These are phyloP conservation scores for Rhodinocichla rosea DNA, from an alignment of 2,113 vertebrate species.

Conservation along the genomic window DNA sequence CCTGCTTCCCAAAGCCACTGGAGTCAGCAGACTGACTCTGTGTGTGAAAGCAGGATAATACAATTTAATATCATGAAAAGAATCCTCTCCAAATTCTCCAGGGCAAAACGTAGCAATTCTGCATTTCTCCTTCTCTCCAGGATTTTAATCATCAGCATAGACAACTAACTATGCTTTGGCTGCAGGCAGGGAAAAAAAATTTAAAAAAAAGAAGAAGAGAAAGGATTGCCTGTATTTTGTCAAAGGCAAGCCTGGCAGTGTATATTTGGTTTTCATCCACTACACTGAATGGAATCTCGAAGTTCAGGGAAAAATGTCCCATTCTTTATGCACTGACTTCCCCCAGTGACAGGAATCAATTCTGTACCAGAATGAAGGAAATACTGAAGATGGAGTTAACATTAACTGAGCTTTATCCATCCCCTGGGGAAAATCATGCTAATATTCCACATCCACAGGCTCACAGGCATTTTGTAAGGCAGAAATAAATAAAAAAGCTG, in stretches of 20 bases:
- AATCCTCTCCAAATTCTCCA: neutral
- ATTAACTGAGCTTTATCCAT: neutral
- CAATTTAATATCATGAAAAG: neutral
- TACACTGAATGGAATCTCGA: neutral
- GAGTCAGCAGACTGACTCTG: neutral
- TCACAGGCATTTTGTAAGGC: neutral
- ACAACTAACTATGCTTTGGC: neutral
- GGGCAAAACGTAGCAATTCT: neutral
- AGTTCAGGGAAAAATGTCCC: neutral
- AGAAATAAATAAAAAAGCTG: neutral
- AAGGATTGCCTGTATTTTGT: neutral
- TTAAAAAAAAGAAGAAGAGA: neutral
- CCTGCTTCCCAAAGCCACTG: neutral
- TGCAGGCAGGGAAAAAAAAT: neutral
- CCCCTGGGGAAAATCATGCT: neutral
- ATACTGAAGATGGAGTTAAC: neutral
- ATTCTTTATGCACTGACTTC: neutral
- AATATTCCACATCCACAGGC: neutral
- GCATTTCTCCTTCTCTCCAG: neutral
- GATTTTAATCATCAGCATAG: neutral
- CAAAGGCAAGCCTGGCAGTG: neutral
- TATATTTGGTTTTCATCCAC: slow-evolving; percentile 4
- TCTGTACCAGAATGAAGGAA: neutral
- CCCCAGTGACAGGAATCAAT: neutral
- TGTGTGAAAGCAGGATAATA: neutral